Percentiles rank a stretch among this genome's conserved stretches.
phyloP scores from a whole-genome alignment of 2,113 vertebrate genomes.

The Thinocorus orbignyianus region DNA sequence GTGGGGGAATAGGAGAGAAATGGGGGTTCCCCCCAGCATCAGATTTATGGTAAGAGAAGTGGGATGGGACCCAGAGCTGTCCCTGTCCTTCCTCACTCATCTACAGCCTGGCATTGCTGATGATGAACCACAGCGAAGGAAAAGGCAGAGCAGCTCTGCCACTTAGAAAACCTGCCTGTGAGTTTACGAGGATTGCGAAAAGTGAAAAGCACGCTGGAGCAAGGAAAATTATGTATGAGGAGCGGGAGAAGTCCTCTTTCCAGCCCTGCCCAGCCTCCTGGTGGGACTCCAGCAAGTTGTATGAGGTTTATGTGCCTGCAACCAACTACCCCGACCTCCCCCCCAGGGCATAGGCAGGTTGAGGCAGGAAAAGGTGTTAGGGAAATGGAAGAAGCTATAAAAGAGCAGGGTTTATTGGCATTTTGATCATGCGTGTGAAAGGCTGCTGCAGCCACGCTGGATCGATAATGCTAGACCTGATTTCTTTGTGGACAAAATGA shows the following conservation, averaged over 20 bases:
- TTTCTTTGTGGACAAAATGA: not conserved
- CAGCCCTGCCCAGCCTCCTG: constrained; percentile 3
- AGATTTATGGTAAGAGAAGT: not conserved
- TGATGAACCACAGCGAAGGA: not conserved
- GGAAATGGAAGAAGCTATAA: not conserved
- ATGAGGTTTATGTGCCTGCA: not conserved
- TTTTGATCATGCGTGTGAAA: not conserved
- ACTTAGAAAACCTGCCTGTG: not conserved
- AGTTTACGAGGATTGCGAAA: not conserved
- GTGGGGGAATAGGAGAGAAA: not conserved
- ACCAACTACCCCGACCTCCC: not conserved
- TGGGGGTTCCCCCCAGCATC: fast-evolving
- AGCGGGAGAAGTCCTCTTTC: not conserved
- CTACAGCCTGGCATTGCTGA: fast-evolving
- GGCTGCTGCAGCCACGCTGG: not conserved
- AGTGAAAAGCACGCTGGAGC: not conserved
- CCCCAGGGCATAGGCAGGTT: not conserved
- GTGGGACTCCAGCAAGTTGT: not conserved
- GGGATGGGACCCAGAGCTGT: not conserved
- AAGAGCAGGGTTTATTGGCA: not conserved
- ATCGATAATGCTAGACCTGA: not conserved
- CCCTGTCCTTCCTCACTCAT: not conserved
- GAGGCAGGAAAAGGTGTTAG: not conserved
- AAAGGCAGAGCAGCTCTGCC: not conserved
- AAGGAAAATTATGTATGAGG: not conserved